Evolutionary conservation across 2,888 invertebrate species (phyloP).

Genomic region (Synergus japonicus): DNA sequence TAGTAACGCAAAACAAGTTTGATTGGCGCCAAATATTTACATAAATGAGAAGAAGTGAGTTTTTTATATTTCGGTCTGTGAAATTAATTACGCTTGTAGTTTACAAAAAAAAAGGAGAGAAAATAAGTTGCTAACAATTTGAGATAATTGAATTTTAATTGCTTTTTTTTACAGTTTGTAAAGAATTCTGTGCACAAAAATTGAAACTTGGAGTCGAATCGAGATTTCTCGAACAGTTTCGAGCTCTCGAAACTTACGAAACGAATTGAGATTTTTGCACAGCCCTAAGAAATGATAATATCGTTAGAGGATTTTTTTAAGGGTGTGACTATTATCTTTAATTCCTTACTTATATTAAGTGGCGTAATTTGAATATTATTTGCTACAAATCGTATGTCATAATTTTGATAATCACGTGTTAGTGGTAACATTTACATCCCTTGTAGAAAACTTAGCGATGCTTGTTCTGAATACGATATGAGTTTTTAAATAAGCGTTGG

Average conservation of each 20-base stretch:
- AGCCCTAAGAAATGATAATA: not conserved
- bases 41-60: conserved; percentile 53
- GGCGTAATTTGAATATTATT: conserved; percentile 17
- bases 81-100: conserved; percentile 52
- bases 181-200: not conserved
- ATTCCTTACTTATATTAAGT: conserved; percentile 3
- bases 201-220: no score
- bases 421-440: conserved; percentile 35
- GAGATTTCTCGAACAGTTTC: no score
- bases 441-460: conserved; percentile 11
- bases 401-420: conserved; percentile 36
- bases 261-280: no score
- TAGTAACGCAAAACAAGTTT: not conserved
- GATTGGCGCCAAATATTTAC: conserved; percentile 56
- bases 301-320: not conserved
- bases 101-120: conserved; percentile 56
- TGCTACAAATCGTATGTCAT: conserved; percentile 19
- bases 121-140: conserved; percentile 23
- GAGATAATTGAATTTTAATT: not conserved
- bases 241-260: no score
- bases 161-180: not conserved
- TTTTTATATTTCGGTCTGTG: conserved; percentile 34
- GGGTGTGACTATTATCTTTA: not conserved
- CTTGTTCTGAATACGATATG: conserved; percentile 5
- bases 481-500: not conserved